Evolutionary conservation across 2,797 vertebrate species (phyloP), one percentile per base, ranked within the genome.

Genomic region (Adelosebastes latens): DNA sequence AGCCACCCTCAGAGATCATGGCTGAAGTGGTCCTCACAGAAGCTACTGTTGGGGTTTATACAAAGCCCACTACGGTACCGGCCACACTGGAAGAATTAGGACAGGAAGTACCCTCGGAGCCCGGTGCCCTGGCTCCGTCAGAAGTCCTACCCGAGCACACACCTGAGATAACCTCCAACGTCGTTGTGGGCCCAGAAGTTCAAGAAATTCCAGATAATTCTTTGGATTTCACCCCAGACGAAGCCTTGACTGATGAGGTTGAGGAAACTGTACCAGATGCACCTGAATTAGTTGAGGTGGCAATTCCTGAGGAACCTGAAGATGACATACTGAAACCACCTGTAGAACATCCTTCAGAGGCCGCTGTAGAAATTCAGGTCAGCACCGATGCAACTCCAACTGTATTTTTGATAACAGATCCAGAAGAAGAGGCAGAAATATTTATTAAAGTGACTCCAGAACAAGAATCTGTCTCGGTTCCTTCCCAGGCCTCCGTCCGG

Each of bases 1-100:
- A 89, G 31, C 81, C 67, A 3, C 73, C 60, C 1, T 82, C 72
- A 59, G 86, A 87, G 12, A 49, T 7, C 34, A 53, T 74, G 29
- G 55, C 29, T 22, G 24, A 64, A 29, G 53, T 76, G n/a, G 39
- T 60, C 2, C 31, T 75, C 55, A 71, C 78, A 49, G 79, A 87
- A 59, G 74, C 73, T 66, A 18, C 67, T 22, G 46, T 34, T 56
- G 56, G 64, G 29, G 62, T 73, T 75, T 56, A 74, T 56, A 59
- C 13, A n/a, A 42, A 81, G 16, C n/a, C 87, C 22, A 79, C 86
- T 0, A 31, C 61, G n/a, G 12, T 10, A 60, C 39, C 60, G 8
- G 8, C 27, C 39, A 64, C 60, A 20, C 9, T 64, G 20, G 29
- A 79, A n/a, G 59, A 72, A 9, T 12, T 22, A 8, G 66, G 13